Base-by-base conservation (phyloP, 2,888 invertebrate species). In the Pseudolycoriella hygida region DNA sequence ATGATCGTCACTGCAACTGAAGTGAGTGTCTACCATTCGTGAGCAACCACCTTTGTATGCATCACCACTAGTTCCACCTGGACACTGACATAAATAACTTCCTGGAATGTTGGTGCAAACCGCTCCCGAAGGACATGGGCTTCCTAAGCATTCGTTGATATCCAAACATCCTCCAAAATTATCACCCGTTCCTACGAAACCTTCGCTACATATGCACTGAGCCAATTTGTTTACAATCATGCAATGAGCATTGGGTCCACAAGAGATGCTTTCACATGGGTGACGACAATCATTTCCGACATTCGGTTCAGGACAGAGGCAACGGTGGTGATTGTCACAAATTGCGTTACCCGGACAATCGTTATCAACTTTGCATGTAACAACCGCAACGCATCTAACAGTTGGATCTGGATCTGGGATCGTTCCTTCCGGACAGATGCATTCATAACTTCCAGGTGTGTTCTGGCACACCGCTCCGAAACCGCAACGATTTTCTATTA, bases 301-400 rank as follows among this genome's bases (percentile, higher is more conserved):
- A 59, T 90, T 90, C 1, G 92, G 92, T 56, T 87, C 87, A 2
- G 89, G 90, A 55, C 92, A 92, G 32, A 87, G 62, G 59, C 92
- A 92, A 55, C 83, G 74, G 48, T 77, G 76, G 50, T 78, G 75
- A 6, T 68, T 59, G 57, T 88, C 84, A 57, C 92, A 92, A 52
- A 88, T 68, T 4, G 89, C 80, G 67, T 92, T 90, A 54, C 90
- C 90, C 19, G 89, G 88, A 62, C 92, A 92, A 51, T 88, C 83
- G 43, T 72, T 72, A 57, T 85, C 79, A 2, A 60, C 63, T 50
- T 73, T 71, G 57, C 92, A 92, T 20, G 77, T 80, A 11, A 88
- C 78, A 51, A 88, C 78, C 56, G 83, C 84, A 41, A 82, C 79
- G 59, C 90, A 90, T 57, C 80, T 79, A 1, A 80, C 74, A 54